Conservation (phyloP, 2,888 invertebrate species). For the Biston betularia region DNA sequence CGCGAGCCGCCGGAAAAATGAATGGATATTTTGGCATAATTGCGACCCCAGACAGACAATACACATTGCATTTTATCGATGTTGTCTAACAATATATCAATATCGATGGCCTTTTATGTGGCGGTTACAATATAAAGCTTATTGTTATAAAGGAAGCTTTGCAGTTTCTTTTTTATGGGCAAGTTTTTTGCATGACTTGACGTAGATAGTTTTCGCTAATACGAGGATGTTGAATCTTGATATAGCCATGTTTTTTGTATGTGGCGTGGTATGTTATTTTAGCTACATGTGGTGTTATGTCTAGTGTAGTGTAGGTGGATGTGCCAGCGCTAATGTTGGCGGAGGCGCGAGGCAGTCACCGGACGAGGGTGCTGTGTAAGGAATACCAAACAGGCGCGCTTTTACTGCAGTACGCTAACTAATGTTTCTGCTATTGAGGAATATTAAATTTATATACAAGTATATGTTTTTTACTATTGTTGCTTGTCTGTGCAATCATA, state of each 20-base stretch:
- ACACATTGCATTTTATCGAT: slow-evolving; percentile 46
- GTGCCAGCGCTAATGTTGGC: slow-evolving; percentile 49
- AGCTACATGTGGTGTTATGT: slow-evolving; percentile 44
- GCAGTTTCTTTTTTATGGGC: slow-evolving; percentile 2
- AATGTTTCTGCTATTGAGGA: slow-evolving; percentile 10
- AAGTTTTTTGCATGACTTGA: slow-evolving; percentile 4
- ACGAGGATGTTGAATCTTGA: neutral
- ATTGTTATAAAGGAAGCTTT: slow-evolving; percentile 24
- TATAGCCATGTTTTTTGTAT: slow-evolving; percentile 10
- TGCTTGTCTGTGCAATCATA: too few relatives aligned
- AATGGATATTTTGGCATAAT: slow-evolving; percentile 80
- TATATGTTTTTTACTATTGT: too few relatives aligned
- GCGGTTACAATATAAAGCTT: slow-evolving; percentile 27
- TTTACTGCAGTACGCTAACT: slow-evolving; percentile 16
- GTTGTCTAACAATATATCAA: slow-evolving; percentile 35
- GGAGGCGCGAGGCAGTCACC: slow-evolving; percentile 60
- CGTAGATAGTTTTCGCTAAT: neutral
- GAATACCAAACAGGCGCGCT: slow-evolving; percentile 72
- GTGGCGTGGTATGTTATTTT: slow-evolving; percentile 18
- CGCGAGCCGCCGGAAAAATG: slow-evolving; percentile 74
- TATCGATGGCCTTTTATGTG: slow-evolving; percentile 27
- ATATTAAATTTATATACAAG: too few relatives aligned
- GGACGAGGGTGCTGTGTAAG: slow-evolving; percentile 55
- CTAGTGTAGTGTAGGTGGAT: slow-evolving; percentile 44
- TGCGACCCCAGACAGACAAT: slow-evolving; percentile 65